phyloP scores from a whole-genome alignment of 2,888 invertebrate species.

The Callyntrura sp. region DNA sequence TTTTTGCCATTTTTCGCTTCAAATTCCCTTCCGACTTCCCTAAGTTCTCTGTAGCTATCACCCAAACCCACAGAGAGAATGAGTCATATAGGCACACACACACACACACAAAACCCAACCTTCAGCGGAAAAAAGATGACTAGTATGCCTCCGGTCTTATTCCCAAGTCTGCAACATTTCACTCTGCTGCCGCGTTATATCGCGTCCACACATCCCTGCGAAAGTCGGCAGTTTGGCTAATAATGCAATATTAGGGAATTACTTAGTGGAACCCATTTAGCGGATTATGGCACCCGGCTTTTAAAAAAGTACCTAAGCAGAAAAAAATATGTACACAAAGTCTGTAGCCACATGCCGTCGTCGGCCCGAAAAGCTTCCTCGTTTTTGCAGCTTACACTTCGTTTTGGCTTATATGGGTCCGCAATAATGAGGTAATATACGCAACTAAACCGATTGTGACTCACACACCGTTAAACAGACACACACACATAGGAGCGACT shows the following conservation, averaged over 20 bases:
- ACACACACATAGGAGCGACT: background rate
- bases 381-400: background rate
- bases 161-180: background rate
- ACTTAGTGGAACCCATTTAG: slow-evolving; percentile 33
- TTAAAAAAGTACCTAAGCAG: background rate
- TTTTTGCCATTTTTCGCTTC: too few species aligned
- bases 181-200: background rate
- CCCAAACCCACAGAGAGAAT: too few species aligned
- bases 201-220: background rate
- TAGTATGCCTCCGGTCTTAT: background rate
- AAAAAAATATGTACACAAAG: background rate
- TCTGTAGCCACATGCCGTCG: too few species aligned
- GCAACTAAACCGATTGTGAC: slow-evolving; percentile 4
- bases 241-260: slow-evolving; percentile 28
- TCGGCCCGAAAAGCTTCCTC: background rate
- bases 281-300: slow-evolving; percentile 44
- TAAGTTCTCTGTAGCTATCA: too few species aligned
- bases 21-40: too few species aligned
- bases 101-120: background rate
- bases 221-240: background rate
- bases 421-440: slow-evolving; percentile 15
- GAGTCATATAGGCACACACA: background rate
- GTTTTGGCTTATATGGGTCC: background rate
- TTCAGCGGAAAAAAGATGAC: background rate
- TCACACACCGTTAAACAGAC: background rate